These are phyloP conservation scores for Hermaeophaga mercurialis DNA, from an alignment of 2,888 invertebrate genomes.

Conservation along the genomic window DNA sequence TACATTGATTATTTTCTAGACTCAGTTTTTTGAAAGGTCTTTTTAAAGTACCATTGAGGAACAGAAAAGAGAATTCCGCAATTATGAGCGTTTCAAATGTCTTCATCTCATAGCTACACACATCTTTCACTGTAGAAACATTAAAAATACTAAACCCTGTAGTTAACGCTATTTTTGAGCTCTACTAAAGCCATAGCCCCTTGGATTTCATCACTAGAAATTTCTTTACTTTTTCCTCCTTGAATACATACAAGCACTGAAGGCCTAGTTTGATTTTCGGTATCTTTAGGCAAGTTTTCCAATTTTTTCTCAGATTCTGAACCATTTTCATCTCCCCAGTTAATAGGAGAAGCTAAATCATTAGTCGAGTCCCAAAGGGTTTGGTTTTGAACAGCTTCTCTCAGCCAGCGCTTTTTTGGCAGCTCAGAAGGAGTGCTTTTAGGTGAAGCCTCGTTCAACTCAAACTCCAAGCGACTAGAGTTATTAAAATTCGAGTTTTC, in stretches of 20 bases:
- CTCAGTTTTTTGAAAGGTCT: too few species aligned
- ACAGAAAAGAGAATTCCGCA: too few species aligned
- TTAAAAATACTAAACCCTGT: conserved; percentile 41
- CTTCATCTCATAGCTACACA: too few species aligned
- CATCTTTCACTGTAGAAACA: neutral
- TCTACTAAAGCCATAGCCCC: conserved; percentile 68
- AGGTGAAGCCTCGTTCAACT: conserved; percentile 32
- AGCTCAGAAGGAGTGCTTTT: conserved; percentile 41
- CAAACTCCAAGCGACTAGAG: conserved; percentile 42
- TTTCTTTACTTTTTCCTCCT: conserved; percentile 54
- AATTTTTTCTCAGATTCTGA: conserved; percentile 23
- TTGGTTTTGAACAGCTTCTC: conserved; percentile 58
- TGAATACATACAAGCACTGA: conserved; percentile 61
- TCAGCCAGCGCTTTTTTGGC: conserved; percentile 67
- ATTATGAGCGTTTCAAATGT: too few species aligned
- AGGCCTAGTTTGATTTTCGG: conserved; percentile 59
- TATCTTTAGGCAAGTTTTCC: conserved; percentile 41
- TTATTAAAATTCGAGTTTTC: conserved; percentile 42
- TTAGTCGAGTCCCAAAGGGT: conserved; percentile 54
- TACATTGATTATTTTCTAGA: too few species aligned
- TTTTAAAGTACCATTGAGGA: too few species aligned
- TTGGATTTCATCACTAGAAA: conserved; percentile 60
- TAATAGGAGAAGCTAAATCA: conserved; percentile 60
- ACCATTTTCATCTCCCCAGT: conserved; percentile 56
- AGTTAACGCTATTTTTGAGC: conserved; percentile 57